phyloP scores from a whole-genome alignment of 2,113 vertebrate species.

The Tragelaphus buxtoni region DNA sequence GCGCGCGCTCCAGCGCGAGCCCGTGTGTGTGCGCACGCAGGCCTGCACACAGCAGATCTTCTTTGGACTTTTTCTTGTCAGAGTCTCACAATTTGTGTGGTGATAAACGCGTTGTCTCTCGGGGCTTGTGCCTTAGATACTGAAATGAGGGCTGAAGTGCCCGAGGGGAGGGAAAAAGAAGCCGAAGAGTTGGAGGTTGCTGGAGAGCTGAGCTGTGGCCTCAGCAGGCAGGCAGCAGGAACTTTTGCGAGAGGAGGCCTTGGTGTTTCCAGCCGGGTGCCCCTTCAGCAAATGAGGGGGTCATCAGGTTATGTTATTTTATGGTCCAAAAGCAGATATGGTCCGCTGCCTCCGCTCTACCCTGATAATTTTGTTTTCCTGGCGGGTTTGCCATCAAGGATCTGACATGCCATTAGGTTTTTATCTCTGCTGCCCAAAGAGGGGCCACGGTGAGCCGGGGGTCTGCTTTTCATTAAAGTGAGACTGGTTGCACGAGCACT shows the following conservation, averaged over 20 bases:
- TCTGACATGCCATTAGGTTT: constrained; percentile 71
- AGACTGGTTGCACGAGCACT: constrained; percentile 66
- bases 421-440: constrained; percentile 73
- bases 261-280: constrained; percentile 60
- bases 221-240: background rate
- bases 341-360: constrained; percentile 67
- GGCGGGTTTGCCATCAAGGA: constrained; percentile 72
- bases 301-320: constrained; percentile 76
- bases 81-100: background rate
- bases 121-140: background rate
- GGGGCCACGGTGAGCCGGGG: constrained; percentile 35
- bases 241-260: constrained; percentile 25
- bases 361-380: constrained; percentile 75
- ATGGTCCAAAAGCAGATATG: constrained; percentile 72
- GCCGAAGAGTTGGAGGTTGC: background rate
- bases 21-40: accelerated
- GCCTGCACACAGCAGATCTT: background rate
- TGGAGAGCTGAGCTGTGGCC: background rate
- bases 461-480: constrained; percentile 81
- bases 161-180: background rate
- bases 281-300: constrained; percentile 66
- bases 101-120: background rate
- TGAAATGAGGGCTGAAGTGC: constrained; percentile 30
- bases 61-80: background rate
- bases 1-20: too few relatives aligned